Evolutionary conservation across 2,888 invertebrate genomes (phyloP).

Genomic region (Antheraea yamamai): DNA sequence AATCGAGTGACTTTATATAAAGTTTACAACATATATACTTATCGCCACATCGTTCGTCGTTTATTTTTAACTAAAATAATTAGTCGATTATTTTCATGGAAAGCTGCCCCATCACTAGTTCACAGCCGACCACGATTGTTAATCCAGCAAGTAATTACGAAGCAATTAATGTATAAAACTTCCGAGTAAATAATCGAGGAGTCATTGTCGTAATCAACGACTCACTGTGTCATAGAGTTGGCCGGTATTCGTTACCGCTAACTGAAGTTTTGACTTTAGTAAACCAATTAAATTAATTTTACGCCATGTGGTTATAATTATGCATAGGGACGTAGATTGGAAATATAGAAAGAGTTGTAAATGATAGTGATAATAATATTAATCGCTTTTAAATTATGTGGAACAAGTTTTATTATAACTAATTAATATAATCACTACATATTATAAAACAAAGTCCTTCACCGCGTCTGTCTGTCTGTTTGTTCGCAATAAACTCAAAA

Average conservation of each 20-base stretch:
- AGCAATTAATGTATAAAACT: constrained; percentile 12
- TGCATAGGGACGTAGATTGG: background rate
- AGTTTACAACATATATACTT: too few relatives aligned
- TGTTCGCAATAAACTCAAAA: too few relatives aligned
- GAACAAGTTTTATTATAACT: too few relatives aligned
- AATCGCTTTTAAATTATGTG: too few relatives aligned
- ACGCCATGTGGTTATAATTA: background rate
- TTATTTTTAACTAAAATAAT: background rate
- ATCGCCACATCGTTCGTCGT: too few relatives aligned
- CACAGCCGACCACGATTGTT: constrained; percentile 8
- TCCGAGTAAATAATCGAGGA: constrained; percentile 10
- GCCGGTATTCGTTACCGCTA: background rate
- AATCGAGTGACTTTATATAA: too few relatives aligned
- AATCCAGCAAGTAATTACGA: constrained; percentile 13
- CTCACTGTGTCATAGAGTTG: background rate
- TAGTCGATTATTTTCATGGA: background rate
- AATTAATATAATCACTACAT: too few relatives aligned
- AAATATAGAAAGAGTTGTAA: background rate
- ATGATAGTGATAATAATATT: background rate
- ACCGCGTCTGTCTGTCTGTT: too few relatives aligned
- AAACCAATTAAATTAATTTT: background rate
- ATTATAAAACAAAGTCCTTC: too few relatives aligned
- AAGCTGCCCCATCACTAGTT: background rate
- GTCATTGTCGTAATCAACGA: constrained; percentile 11
- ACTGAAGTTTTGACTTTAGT: background rate